Conservation (phyloP, 2,113 vertebrate genomes). For the Vombatus ursinus region DNA sequence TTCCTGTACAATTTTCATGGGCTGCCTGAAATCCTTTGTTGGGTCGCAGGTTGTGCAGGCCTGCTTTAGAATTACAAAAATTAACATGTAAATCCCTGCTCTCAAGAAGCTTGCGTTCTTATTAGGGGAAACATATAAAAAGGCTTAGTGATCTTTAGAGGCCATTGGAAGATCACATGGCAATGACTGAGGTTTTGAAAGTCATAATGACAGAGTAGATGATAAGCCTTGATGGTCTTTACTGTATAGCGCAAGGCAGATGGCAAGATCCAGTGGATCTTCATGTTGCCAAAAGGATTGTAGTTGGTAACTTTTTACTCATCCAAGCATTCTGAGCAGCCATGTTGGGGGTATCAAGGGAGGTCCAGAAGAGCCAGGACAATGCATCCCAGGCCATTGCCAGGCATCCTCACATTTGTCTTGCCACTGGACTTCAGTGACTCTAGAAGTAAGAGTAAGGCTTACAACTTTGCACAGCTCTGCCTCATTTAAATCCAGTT, state of each 20-base stretch:
- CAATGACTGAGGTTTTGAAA: neutral
- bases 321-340: neutral
- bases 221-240: neutral
- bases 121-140: neutral
- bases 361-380: neutral
- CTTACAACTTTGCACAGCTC: neutral
- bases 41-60: no score
- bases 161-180: no score
- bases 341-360: neutral
- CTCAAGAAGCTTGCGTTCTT: neutral
- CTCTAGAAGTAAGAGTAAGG: neutral
- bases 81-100: neutral
- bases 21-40: no score
- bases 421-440: neutral
- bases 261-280: neutral
- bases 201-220: neutral
- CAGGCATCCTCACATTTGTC: neutral
- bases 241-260: neutral
- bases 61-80: neutral
- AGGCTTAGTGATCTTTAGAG: neutral
- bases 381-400: neutral
- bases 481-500: neutral
- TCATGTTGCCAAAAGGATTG: neutral
- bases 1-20: no score
- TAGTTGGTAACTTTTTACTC: neutral